Evolutionary conservation across 1,140 invertebrate genomes (phyloP).

Genomic region (Uloborus diversus): DNA sequence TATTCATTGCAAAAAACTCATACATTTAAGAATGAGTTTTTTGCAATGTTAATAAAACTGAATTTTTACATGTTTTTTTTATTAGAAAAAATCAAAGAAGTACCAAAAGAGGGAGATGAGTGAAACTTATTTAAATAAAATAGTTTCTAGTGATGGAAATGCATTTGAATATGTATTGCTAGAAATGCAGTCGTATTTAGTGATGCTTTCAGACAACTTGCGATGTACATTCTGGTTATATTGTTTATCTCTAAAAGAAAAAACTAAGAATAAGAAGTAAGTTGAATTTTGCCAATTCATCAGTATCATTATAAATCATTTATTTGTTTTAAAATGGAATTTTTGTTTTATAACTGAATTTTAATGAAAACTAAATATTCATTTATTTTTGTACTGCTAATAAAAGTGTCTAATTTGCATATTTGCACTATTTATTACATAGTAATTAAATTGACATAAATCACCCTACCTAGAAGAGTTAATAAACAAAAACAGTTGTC

Average conservation of each 20-base stretch:
- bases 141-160: slow-evolving; percentile 7
- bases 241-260: slow-evolving; percentile 16
- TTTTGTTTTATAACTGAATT: neutral
- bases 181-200: neutral
- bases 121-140: slow-evolving; percentile 18
- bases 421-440: too few relatives aligned
- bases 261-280: slow-evolving; percentile 28
- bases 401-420: too few relatives aligned
- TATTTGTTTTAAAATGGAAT: neutral
- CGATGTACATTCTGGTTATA: neutral
- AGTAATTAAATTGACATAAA: too few relatives aligned
- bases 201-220: slow-evolving; percentile 23
- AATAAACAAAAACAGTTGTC: too few relatives aligned
- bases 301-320: neutral
- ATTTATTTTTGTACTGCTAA: too few relatives aligned
- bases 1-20: neutral
- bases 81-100: slow-evolving; percentile 19
- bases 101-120: slow-evolving; percentile 14
- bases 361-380: too few relatives aligned
- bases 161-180: slow-evolving; percentile 14
- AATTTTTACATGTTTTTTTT: neutral
- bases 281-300: too few relatives aligned
- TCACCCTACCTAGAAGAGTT: too few relatives aligned
- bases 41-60: neutral
- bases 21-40: neutral